Evolutionary conservation across 2,797 vertebrate genomes (phyloP), one percentile per base, ranked within the genome.

Genomic region (Gephyroberyx darwinii): DNA sequence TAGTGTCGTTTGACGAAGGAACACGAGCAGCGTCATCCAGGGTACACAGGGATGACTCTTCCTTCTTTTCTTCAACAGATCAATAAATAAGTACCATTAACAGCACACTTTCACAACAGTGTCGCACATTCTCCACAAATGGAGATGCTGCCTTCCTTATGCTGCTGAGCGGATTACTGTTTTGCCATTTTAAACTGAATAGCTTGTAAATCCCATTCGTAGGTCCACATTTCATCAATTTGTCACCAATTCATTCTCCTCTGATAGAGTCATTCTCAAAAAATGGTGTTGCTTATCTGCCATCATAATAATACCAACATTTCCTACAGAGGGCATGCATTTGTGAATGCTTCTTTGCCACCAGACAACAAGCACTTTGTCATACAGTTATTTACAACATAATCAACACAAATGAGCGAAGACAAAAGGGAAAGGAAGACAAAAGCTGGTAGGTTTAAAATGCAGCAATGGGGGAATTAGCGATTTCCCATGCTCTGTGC

Each of bases 51-150:
- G 74, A 75, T 5, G 33, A 64, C 22, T 41, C 69, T 69, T 71
- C 45, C 37, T 12, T 45, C 5, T 61, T 68, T 58, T 83, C 75
- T 79, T 78, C 74, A 78, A 79, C 80, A 76, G 69, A 84, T 77
- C 70, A 84, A 84, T 89, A 71, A 81, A 88, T 76, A 67, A 72
- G 76, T 69, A 68, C 30, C 0, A 52, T 64, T 68, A 76, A 65
- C 5, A 26, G 53, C 69, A 83, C 55, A 62, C 45, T 16, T 59
- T 75, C 16, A 37, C 45, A 22, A 35, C 41, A 45, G 39, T 12
- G 8, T 61, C 41, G 47, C 19, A 26, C 22, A 35, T 30, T 61
- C 39, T 61, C 19, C 10, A 26, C 35, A 5, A 2, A 50, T 1
- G 0, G 14, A 57, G 17, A 59, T 0, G 9, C 51, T 37, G 22